Evolutionary conservation across 2,888 invertebrate species (phyloP).

Genomic region (Spisula subtruncata): DNA sequence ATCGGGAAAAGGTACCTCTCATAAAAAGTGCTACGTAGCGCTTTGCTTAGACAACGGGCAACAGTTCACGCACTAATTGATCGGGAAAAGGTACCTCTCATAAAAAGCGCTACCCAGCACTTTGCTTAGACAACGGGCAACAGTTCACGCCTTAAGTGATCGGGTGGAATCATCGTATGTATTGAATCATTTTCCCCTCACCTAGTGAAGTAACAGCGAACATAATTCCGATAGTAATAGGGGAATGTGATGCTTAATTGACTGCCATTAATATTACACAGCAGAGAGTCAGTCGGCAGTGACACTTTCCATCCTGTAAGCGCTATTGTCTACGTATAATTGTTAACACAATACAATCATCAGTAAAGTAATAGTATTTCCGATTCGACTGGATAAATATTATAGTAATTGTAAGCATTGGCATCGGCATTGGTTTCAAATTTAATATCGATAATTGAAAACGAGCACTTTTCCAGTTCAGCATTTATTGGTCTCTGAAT

Average conservation of each 20-base stretch:
- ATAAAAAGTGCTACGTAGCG: too few species aligned
- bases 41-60: too few species aligned
- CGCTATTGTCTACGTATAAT: background rate
- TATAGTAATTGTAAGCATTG: too few species aligned
- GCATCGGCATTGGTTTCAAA: background rate
- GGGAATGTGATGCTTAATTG: background rate
- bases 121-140: too few species aligned
- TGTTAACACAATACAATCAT: background rate
- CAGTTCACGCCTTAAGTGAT: background rate
- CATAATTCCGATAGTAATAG: background rate
- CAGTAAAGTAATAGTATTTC: background rate
- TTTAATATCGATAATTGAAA: slow-evolving; percentile 22
- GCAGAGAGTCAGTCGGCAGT: background rate
- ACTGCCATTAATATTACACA: background rate
- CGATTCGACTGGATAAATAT: background rate
- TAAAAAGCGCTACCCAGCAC: too few species aligned
- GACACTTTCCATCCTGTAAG: background rate
- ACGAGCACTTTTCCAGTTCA: background rate
- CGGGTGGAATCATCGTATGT: background rate
- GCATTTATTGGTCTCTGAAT: background rate
- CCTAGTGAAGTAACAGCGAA: background rate
- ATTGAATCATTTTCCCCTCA: background rate
- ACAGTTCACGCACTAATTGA: background rate
- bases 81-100: background rate
- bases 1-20: too few species aligned